Base-by-base conservation (phyloP, 2,888 invertebrate genomes). In the Tiphia femorata region DNA sequence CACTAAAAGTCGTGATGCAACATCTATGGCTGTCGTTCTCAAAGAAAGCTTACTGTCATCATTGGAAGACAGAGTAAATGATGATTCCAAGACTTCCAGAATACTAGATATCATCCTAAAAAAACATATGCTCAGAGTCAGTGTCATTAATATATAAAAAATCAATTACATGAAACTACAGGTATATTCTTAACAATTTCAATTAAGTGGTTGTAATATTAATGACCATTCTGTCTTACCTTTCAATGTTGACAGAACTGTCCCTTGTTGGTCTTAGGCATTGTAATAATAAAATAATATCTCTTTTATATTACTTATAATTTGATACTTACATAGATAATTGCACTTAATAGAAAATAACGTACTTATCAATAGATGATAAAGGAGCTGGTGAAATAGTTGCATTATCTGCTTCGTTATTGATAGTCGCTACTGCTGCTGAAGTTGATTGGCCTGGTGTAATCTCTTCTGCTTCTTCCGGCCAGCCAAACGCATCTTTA, bases 401-500 rank as follows among this genome's bases (percentile, higher is more conserved):
- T 33, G 80, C 76, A 61, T 76, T 84, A 52, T 86, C 86, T 30
- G 79, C 71, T 35, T 86, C 85, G 46, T 75, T 81, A 30, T 79
- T 82, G 6, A 80, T 70, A 1, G 79, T 58, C 2, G 80, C 72
- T 0, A 83, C 72, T 16, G 79, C 77, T 7, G 81, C 81, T 10
- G 82, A 73, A 2, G 77, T 75, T 8, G 82, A 72, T 47, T 82
- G 80, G 7, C 81, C 78, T 8, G 80, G 78, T n/a, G 84, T 69
- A 23, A 85, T 83, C 61, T 97, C 97, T 75, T 97, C 97, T 6
- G 89, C 90, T 76, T 98, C 97, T 80, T 98, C 97, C 0, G 97
- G 97, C 98, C 97, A 98, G 35, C 97, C 97, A 78, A 98, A 97
- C 0, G 92, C 88, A 79, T 97, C 97, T 84, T 98, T 98, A 1